Evolutionary conservation across 2,113 vertebrate species (phyloP).

Genomic region (Oncorhynchus kisutch): DNA sequence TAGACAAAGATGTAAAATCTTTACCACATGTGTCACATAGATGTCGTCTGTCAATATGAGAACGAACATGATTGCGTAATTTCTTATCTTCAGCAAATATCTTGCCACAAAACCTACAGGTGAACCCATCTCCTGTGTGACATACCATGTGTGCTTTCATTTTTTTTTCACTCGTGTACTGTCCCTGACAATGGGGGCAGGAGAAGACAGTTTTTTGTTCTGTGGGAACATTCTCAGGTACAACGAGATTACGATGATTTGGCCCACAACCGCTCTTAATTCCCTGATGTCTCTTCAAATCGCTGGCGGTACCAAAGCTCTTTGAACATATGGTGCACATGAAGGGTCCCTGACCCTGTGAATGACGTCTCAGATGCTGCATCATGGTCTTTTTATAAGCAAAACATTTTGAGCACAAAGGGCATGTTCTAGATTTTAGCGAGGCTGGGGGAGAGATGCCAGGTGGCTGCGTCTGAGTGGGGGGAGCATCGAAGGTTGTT

Average conservation of each 20-base stretch:
- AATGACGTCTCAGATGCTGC: background rate
- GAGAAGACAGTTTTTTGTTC: background rate
- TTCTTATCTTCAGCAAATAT: background rate
- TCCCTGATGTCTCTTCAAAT: background rate
- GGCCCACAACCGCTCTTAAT: background rate
- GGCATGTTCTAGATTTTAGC: background rate
- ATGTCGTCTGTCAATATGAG: background rate
- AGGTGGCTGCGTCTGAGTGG: background rate
- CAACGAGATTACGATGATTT: background rate
- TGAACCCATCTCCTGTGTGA: background rate
- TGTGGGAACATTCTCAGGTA: background rate
- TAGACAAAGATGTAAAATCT: background rate
- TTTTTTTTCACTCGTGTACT: background rate
- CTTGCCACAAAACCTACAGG: background rate
- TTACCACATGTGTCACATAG: background rate
- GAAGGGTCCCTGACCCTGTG: background rate
- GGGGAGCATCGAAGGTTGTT: background rate
- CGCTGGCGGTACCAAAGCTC: background rate
- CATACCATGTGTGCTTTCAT: background rate
- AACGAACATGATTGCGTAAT: background rate
- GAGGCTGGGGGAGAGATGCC: background rate
- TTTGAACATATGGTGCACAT: background rate
- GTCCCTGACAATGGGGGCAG: background rate
- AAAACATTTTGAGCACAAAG: background rate
- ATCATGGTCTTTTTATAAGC: background rate